Evolutionary conservation across 2,113 vertebrate genomes (phyloP).

Genomic region (Vidua chalybeata): DNA sequence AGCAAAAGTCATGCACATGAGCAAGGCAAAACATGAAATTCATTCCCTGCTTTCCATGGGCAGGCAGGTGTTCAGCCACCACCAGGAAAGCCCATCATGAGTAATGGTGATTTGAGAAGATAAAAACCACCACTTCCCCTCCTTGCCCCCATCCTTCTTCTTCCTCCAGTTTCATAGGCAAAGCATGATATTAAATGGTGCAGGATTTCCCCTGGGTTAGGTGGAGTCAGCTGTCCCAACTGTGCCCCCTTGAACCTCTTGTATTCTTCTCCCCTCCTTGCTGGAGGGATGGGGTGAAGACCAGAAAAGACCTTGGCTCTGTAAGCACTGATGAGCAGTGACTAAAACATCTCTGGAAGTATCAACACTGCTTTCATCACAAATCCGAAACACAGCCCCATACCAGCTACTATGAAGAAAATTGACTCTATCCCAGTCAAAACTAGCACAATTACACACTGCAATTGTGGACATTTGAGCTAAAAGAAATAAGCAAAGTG

Average conservation of each 20-base stretch:
- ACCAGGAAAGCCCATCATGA: neutral
- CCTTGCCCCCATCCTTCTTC: neutral
- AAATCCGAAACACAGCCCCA: neutral
- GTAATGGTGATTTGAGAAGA: neutral
- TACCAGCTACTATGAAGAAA: neutral
- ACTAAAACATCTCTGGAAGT: neutral
- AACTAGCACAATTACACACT: neutral
- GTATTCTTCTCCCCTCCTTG: too few species aligned
- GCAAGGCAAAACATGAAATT: neutral
- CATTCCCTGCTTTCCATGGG: neutral
- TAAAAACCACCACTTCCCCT: neutral
- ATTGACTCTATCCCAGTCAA: neutral
- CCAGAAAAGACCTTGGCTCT: neutral
- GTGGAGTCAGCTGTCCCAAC: neutral
- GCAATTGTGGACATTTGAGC: slow-evolving; percentile 3
- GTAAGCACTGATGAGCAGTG: neutral
- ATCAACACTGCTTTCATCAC: neutral
- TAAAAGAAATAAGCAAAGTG: neutral
- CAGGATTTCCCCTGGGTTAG: neutral
- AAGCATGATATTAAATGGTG: neutral
- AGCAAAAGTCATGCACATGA: neutral
- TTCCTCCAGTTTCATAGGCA: neutral
- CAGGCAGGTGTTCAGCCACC: neutral
- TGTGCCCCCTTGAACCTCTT: neutral
- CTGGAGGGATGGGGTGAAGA: neutral